A percentile compares a stretch with the other conserved stretches of the same genome.
These are phyloP conservation scores for Kryptolebias marmoratus DNA, from an alignment of 2,113 vertebrate species.

Conservation along the genomic window DNA sequence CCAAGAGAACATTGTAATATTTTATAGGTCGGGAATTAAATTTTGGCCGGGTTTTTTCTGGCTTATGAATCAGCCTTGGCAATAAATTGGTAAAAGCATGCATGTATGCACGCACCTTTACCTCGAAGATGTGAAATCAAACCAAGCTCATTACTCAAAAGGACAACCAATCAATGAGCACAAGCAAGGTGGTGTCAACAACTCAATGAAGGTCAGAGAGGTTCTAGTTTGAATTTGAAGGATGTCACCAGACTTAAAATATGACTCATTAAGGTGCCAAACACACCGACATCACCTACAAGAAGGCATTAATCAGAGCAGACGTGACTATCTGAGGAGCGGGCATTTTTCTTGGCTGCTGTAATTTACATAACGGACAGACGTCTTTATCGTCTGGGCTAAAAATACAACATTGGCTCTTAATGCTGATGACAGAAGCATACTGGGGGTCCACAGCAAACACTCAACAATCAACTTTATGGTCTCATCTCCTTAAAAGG, in stretches of 20 bases:
- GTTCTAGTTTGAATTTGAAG: slow-evolving; percentile 18
- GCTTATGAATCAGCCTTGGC: not conserved
- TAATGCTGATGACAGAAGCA: slow-evolving; percentile 17
- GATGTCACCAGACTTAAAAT: slow-evolving; percentile 15
- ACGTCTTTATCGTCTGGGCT: slow-evolving; percentile 32
- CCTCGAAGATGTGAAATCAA: slow-evolving; percentile 18
- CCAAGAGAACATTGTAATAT: not conserved
- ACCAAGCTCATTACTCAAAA: slow-evolving; percentile 17
- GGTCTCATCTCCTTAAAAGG: not conserved
- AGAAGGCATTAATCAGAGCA: slow-evolving; percentile 45
- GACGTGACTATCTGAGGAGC: slow-evolving; percentile 29
- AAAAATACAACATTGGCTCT: slow-evolving; percentile 43
- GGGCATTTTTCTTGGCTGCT: slow-evolving; percentile 27
- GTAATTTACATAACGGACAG: slow-evolving; percentile 38
- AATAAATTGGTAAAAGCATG: not conserved
- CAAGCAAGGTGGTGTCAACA: slow-evolving; percentile 21
- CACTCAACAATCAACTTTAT: slow-evolving; percentile 4
- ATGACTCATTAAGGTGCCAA: slow-evolving; percentile 29
- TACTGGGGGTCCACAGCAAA: slow-evolving; percentile 8
- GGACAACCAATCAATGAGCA: slow-evolving; percentile 22
- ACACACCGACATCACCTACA: slow-evolving; percentile 30
- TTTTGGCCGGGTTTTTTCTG: not conserved
- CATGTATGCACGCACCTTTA: not conserved
- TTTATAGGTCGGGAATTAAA: not conserved
- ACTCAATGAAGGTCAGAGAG: slow-evolving; percentile 17